Conservation (phyloP, 2,888 invertebrate genomes). For the Scaptomyza tumidula region DNA sequence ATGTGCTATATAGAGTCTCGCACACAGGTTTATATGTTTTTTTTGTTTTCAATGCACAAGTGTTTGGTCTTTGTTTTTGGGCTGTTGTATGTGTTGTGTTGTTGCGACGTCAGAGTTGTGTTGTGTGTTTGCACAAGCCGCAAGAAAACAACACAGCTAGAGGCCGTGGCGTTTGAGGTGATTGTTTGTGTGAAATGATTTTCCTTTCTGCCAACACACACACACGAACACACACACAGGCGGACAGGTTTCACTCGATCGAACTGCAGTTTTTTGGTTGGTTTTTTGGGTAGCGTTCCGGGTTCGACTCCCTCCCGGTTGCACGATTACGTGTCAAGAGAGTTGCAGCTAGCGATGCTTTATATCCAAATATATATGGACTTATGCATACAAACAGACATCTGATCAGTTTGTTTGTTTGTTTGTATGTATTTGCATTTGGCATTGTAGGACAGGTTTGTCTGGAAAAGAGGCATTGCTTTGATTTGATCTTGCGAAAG, state of each 20-base stretch:
- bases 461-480: slow-evolving; percentile 45
- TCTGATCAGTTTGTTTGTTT: slow-evolving; percentile 7
- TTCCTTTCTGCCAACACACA: slow-evolving; percentile 62
- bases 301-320: slow-evolving; percentile 67
- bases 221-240: slow-evolving; percentile 1
- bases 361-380: slow-evolving; percentile 35
- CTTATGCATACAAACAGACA: slow-evolving; percentile 10
- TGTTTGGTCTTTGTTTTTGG: slow-evolving; percentile 50
- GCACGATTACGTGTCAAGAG: slow-evolving; percentile 71
- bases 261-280: slow-evolving; percentile 28
- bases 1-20: slow-evolving; percentile 50
- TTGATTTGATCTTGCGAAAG: slow-evolving; percentile 78
- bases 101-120: slow-evolving; percentile 34
- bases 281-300: slow-evolving; percentile 58
- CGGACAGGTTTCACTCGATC: slow-evolving; percentile 78
- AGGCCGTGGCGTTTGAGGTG: slow-evolving; percentile 47
- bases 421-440: slow-evolving; percentile 67
- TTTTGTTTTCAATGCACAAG: slow-evolving; percentile 41
- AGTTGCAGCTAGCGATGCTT: slow-evolving; percentile 41
- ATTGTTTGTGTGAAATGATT: slow-evolving; percentile 76
- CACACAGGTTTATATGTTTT: slow-evolving; percentile 19
- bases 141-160: slow-evolving; percentile 16
- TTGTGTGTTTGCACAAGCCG: slow-evolving; percentile 63
- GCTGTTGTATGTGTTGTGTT: slow-evolving; percentile 30
- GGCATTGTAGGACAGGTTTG: slow-evolving; percentile 70